Base-by-base conservation (phyloP, 2,888 invertebrate species). In the Melanchra persicariae region DNA sequence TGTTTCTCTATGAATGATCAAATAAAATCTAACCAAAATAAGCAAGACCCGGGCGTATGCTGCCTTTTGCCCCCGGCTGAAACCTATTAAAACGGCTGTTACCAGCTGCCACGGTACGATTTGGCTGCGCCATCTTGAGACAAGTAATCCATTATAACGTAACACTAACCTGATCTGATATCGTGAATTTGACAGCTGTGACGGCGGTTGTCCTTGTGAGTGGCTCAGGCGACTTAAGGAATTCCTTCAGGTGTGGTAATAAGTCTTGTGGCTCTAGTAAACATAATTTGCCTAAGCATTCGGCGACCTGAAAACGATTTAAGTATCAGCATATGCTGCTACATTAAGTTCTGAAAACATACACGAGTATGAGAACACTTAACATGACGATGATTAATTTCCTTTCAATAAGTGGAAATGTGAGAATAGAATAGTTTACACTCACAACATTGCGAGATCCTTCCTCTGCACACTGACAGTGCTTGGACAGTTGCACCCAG, bases 121-220 rank as follows among this genome's bases (percentile, higher is more conserved):
- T 5, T 30, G 30, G 30, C 30, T 30, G 1, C 30, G 30, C 30
- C 34, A 34, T 8, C 9, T 8, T 0, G 9, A 34, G 7, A 34
- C 7, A 5, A 4, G 8, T 34, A 34, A 34, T 34, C 40, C 15
- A 40, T 40, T 40, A 40, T 40, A 40, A 15, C 15, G 15, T 5
- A 15, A 40, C 40, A 45, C 45, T 7, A 19, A 40, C 98, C 96
- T 99, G 99, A 96, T 99, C 99, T 2, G 99, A 99, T 89, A 99
- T 99, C 51, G 99, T 99, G 91, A 99, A 99, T 93, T 99, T 99
- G 75, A 99, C 98, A 55, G 99, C 99, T 1, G 99, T 99, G 19
- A 99, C 99, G 3, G 99, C 99, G 0, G 99, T 99, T 1, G 99
- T 99, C 89, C 99, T 97, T 94, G 99, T 98, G 52, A 98, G 96